These are phyloP conservation scores for Urocolius indicus DNA, from an alignment of 2,113 vertebrate genomes.

Conservation along the genomic window DNA sequence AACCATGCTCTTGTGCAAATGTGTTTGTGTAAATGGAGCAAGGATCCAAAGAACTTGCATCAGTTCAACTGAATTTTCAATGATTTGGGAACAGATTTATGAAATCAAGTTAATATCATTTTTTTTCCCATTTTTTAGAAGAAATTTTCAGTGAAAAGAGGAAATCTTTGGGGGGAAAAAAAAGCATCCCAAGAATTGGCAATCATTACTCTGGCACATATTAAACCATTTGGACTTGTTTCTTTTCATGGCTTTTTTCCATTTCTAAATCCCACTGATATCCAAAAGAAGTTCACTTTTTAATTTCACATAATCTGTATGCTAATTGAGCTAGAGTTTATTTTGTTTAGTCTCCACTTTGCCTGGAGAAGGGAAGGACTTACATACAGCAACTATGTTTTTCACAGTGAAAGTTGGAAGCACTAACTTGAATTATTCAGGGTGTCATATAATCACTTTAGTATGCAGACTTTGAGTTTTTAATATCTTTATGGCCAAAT, in stretches of 20 bases:
- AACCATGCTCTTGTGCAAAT: not conserved
- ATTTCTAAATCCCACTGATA: not conserved
- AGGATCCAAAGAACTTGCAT: not conserved
- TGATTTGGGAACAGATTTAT: not conserved
- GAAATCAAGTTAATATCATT: not conserved
- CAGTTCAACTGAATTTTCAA: not conserved
- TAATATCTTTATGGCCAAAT: not conserved
- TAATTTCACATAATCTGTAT: not conserved
- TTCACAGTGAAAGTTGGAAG: not conserved
- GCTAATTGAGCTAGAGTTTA: not conserved
- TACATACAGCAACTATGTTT: not conserved
- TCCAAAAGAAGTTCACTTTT: not conserved
- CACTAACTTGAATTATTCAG: not conserved
- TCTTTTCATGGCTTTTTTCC: slow-evolving; percentile 2
- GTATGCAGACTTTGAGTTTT: not conserved
- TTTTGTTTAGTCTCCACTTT: not conserved
- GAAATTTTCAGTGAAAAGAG: not conserved
- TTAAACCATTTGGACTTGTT: slow-evolving; percentile 9
- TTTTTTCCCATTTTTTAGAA: not conserved
- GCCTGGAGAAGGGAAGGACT: not conserved
- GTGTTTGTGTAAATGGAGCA: not conserved
- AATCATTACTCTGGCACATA: not conserved
- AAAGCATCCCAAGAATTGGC: not conserved
- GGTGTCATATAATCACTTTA: not conserved
- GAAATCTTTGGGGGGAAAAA: slow-evolving; percentile 8